Base-by-base conservation (phyloP, 2,888 invertebrate species). In the Metellina segmentata region DNA sequence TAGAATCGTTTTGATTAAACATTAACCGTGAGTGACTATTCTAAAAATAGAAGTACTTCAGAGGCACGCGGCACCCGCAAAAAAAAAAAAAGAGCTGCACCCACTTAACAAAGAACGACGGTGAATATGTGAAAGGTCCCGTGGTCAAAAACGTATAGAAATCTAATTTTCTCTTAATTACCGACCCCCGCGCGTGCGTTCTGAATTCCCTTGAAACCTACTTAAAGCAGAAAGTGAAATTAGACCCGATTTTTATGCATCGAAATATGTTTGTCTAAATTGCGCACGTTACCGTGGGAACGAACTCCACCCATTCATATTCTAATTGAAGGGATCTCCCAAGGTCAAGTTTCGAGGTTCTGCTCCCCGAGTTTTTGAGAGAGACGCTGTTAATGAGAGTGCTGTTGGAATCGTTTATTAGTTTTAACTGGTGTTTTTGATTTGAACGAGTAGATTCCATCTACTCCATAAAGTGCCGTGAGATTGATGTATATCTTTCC, bases 261-360 rank as follows among this genome's bases (percentile, higher is more conserved):
- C 52, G 52, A 85, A 85, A 90, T 90, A 72, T 90, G 89, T 91
- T 91, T 81, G 85, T 81, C 81, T 49, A 48, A 75, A 72, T 75
- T 85, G 48, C 74, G 70, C 70, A 53, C 83, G 91, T 91, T 83
- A 78, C 91, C 91, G 69, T 82, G 87, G 91, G 91, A 83, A 91
- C 91, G 82, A 78, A 69, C 91, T 87, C 86, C 91, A 82, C 91
- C 91, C 91, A 78, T 82, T 72, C 71, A 88, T 91, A 82, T 77
- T 82, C 86, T 91, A 91, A 91, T 91, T 91, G 86, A 74, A 83
- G 81, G 75, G 48, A 52, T 81, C 51, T 48, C 79, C 51, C 82
- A 82, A 89, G 83, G 89, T 69, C 74, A 53, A 79, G 52, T 71
- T 86, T 86, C 79, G 51, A 53, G 72, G 72, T 83, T 83, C 48